A percentile compares a stretch with the other conserved stretches of the same genome.
These are phyloP conservation scores for Sarcophilus harrisii DNA, from an alignment of 2,797 vertebrate genomes.

Conservation along the genomic window DNA sequence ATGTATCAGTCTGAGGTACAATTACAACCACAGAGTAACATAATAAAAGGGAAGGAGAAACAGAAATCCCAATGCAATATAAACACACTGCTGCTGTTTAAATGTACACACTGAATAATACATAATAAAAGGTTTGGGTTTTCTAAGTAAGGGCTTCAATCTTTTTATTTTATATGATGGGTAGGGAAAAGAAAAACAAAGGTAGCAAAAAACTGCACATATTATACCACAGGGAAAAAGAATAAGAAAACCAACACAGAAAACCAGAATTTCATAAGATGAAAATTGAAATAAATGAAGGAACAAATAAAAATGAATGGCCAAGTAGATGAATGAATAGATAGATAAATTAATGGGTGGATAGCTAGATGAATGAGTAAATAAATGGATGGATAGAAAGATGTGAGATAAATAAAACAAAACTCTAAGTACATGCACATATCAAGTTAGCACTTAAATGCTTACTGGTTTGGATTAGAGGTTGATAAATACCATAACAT, in stretches of 20 bases:
- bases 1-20: conserved; percentile 22
- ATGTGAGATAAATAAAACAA: background rate
- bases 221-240: conserved; percentile 15
- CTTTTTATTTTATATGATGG: conserved; percentile 6
- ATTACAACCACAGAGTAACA: conserved; percentile 65
- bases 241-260: background rate
- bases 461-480: background rate
- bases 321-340: background rate
- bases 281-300: background rate
- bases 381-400: background rate
- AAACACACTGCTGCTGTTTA: conserved; percentile 28
- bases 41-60: conserved; percentile 46
- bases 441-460: background rate
- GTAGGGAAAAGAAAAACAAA: conserved; percentile 20
- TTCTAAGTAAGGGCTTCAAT: conserved; percentile 13
- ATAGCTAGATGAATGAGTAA: too few relatives aligned
- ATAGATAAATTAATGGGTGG: background rate
- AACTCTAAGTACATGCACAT: background rate
- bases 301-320: background rate
- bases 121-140: conserved; percentile 51
- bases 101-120: conserved; percentile 37
- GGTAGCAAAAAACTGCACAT: background rate
- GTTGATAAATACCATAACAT: background rate
- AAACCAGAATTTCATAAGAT: background rate
- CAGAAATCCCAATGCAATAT: conserved; percentile 34